Evolutionary conservation across 2,797 vertebrate genomes (phyloP), one percentile per base, ranked within the genome.

Genomic region (Perodicticus potto): DNA sequence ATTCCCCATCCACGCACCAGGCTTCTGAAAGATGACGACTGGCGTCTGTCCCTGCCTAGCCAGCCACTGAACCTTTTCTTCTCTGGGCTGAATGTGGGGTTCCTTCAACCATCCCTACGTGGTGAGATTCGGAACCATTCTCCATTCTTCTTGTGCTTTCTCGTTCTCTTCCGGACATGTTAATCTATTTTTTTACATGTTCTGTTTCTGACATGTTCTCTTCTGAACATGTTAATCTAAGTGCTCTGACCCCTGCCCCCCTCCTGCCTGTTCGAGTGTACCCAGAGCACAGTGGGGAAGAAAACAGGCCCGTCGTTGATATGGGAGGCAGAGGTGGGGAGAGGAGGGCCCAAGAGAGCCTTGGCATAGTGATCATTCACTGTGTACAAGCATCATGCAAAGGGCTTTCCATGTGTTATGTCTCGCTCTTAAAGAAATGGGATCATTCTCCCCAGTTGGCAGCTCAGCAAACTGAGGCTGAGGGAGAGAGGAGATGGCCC

Each of bases 341-440:
- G 3, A 11, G 45, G 45, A 45, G 25, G 29, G 22, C 20, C 61
- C 40, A 40, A 43, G 37, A 67, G 9, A 63, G 73, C n/a, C 17
- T 10, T 14, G 72, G 55, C 72, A 40, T 78, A 19, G 4, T 29
- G 69, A 27, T 20, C 23, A 20, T 67, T 73, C n/a, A 53, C 37
- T 43, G 2, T 12, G 27, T 22, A 74, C n/a, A 4, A 27, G 67
- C 53, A 49, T 37, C 27, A 43, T 55, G 23, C 53, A n/a, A 77
- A 91, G 45, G 34, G 77, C 27, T 84, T 65, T 77, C 49, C 13
- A 16, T 7, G 29, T 3, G 49, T n/a, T 67, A 49, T 0, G 1
- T 29, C 65, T 65, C 85, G 34, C 34, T 89, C 27, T 85, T 85
- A 59, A 12, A 43, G 74, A 86, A 90, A 76, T 43, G 45, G 25